Base-by-base conservation (phyloP, 1,140 invertebrate species). In the Riptortus pedestris region DNA sequence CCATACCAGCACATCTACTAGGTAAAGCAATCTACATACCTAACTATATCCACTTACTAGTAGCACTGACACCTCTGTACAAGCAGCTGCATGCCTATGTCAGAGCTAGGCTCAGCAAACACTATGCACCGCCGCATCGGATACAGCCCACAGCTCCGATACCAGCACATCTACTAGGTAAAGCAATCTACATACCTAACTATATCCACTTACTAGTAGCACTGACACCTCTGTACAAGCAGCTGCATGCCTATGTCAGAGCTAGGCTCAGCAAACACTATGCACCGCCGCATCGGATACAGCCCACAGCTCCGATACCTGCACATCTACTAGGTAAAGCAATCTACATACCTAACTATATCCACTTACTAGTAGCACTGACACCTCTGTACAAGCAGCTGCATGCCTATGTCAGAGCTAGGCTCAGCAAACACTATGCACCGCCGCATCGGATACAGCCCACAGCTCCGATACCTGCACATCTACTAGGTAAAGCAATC, bases 21-120 rank as follows among this genome's bases (percentile, higher is more conserved):
- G 89, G 88, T 77, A 72, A 70, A 29, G 3, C 14, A n/a, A 18
- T n/a, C n/a, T 11, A 60, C 16, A 51, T 51, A 18, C 31, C 31
- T 38, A 7, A 38, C 31, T 14, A 7, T 7, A 7, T 7, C 31
- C 31, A 38, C 14, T 38, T 38, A n/a, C n/a, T n/a, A n/a, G 80
- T 83, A 24, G 80, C 85, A 65, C 70, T 93, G 27, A 79, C 80
- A 66, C 90, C 90, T 0, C 74, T 95, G 0, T 95, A 94, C 73
- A 82, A 87, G 69, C 83, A 93, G 73, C 76, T 96, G 0, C 91
- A 93, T 69, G 86, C 90, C 0, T 95, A 91, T 71, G 88, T 93
- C 0, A 77, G 91, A 38, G 74, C 79, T 9, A 84, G 84, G 71
- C 73, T 96, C 4, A 77, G 84, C 11, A 77, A 84, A 55, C 74